Base-by-base conservation (phyloP, 2,888 invertebrate genomes). In the Scaptomyza flava region DNA sequence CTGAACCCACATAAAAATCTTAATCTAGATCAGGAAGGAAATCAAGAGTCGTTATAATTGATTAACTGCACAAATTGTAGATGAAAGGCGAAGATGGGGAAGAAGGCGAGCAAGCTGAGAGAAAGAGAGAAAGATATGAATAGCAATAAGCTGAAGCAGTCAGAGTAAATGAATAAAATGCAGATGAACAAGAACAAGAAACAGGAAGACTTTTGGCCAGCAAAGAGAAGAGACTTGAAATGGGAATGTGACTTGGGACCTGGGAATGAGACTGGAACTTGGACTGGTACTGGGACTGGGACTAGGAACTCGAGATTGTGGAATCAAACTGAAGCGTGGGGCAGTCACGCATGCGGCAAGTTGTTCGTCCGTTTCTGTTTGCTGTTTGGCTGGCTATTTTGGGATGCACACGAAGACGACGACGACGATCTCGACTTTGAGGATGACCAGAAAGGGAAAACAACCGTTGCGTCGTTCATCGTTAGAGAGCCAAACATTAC, bases 41-140 rank as follows among this genome's bases (percentile, higher is more conserved):
- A 91, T 90, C 89, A 90, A 90, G 89, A 91, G 89, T 91, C 90
- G 89, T 90, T 90, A 89, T 89, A 90, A 91, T 91, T 90, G 91
- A 91, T 91, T 90, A 91, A 89, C 89, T 90, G 87, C 87, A 83
- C 79, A 74, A 63, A 62, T 60, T 48, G 65, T 27, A 63, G 46
- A 53, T 45, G 52, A 52, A 57, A 56, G 52, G 33, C 42, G 47
- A 42, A 17, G 58, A 38, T 34, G 31, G 14, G 27, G 38, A 48
- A 8, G 23, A 27, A 38, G 34, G 7, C 11, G 42, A 41, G 31
- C 2, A 48, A 17, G 17, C 3, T 4, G 50, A 23, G 11, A 38
- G 27, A 27, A 5, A 27, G 27, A 27, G 27, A 27, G 50, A 23
- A 8, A 38, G 20, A 23, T 6, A 41, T 6, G 9, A 51, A 41